Percentiles rank a stretch among this genome's conserved stretches.
Conservation (phyloP, 2,113 vertebrate genomes). For the Amphilophus citrinellus region DNA sequence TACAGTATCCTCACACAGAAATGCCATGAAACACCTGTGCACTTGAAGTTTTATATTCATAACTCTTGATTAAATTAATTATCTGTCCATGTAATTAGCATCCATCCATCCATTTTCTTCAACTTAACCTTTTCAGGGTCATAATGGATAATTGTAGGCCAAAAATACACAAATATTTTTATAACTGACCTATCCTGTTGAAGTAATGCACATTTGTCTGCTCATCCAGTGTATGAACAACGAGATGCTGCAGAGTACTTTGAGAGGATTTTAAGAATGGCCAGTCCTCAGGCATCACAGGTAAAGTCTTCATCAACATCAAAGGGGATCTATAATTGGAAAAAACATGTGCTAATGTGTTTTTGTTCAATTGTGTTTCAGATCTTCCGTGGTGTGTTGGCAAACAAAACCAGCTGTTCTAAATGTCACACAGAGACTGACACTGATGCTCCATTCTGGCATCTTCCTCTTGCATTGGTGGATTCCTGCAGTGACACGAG, state of each 20-base stretch:
- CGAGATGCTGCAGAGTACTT: slow-evolving; percentile 68
- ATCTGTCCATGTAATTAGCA: no score
- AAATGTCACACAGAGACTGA: fast-evolving
- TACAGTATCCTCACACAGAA: background rate
- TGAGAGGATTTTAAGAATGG: slow-evolving; percentile 61
- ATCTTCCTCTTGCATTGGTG: background rate
- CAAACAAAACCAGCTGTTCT: background rate
- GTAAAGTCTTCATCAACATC: slow-evolving; percentile 9
- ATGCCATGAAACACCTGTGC: background rate
- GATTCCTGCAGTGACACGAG: background rate
- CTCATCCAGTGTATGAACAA: slow-evolving; percentile 46
- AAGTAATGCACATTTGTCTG: background rate
- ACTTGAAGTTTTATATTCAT: fast-evolving
- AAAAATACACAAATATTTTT: background rate
- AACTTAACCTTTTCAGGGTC: no score
- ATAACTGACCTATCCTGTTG: background rate
- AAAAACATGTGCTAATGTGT: background rate
- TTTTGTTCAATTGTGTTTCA: background rate
- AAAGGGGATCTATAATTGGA: fast-evolving
- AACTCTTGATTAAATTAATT: background rate
- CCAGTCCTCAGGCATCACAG: slow-evolving; percentile 19
- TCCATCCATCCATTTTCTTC: background rate
- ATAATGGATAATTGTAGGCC: background rate
- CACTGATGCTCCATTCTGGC: background rate
- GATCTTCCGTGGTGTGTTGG: slow-evolving; percentile 12